phyloP scores from a whole-genome alignment of 2,888 invertebrate species.

The Drosophila pseudotalamancana region DNA sequence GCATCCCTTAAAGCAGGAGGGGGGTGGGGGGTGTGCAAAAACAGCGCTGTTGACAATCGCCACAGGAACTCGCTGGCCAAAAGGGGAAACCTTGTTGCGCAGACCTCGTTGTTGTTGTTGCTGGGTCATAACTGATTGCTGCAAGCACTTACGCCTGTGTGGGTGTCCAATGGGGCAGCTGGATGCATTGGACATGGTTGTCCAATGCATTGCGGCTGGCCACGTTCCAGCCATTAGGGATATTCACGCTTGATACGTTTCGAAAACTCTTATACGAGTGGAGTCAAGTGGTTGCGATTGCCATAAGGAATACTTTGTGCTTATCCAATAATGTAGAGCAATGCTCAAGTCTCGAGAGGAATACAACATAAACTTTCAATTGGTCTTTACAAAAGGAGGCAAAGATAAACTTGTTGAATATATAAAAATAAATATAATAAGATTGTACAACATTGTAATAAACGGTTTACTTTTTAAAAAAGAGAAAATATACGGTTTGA shows the following conservation, averaged over 20 bases:
- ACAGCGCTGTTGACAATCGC: slow-evolving; percentile 75
- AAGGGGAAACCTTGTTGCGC: slow-evolving; percentile 42
- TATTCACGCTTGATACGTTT: slow-evolving; percentile 30
- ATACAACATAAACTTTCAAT: neutral
- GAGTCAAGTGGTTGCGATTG: neutral
- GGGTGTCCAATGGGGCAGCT: slow-evolving; percentile 5
- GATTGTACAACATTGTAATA: too few species aligned
- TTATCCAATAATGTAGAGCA: neutral
- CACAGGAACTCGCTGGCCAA: slow-evolving; percentile 66
- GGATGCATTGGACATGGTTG: slow-evolving; percentile 5
- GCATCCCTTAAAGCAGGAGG: slow-evolving; percentile 7
- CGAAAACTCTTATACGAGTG: neutral
- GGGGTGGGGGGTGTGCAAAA: slow-evolving; percentile 35
- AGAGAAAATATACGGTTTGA: too few species aligned
- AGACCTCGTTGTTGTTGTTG: slow-evolving; percentile 10
- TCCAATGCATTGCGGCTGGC: slow-evolving; percentile 27
- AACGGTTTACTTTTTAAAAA: too few species aligned
- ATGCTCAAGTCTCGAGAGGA: neutral
- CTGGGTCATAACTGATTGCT: slow-evolving; percentile 74
- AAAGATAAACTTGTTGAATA: too few species aligned
- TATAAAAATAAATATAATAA: too few species aligned
- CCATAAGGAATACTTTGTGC: neutral
- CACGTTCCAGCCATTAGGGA: slow-evolving; percentile 38
- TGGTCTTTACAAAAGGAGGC: too few species aligned
- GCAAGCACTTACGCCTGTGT: slow-evolving; percentile 64